A percentile compares a stretch with the other conserved stretches of the same genome.
Conservation (phyloP, 2,113 vertebrate genomes). For the Tylochromis polylepis region DNA sequence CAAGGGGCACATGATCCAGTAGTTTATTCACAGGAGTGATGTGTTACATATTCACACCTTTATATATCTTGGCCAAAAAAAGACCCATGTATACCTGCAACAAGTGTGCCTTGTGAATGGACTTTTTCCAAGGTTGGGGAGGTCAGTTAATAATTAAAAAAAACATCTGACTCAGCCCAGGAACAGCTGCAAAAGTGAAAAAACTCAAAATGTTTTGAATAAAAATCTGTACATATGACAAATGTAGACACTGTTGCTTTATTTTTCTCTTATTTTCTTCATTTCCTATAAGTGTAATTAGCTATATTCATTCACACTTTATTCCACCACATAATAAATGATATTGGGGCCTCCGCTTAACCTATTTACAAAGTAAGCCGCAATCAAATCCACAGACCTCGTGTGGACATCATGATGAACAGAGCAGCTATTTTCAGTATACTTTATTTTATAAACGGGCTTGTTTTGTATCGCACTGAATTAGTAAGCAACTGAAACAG, state of each 20-base stretch:
- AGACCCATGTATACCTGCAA: no score
- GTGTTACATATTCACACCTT: neutral
- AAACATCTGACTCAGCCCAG: neutral
- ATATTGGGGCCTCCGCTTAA: neutral
- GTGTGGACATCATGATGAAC: neutral
- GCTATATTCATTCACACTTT: neutral
- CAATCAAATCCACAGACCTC: neutral
- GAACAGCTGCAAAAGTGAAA: neutral
- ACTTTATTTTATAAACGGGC: neutral
- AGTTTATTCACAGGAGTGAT: neutral
- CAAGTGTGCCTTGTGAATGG: neutral
- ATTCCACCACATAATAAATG: neutral
- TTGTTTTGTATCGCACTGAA: neutral
- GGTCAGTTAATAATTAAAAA: neutral
- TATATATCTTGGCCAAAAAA: neutral
- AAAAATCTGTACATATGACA: neutral
- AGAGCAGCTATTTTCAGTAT: neutral
- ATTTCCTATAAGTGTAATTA: neutral
- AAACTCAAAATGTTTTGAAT: neutral
- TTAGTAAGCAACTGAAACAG: neutral
- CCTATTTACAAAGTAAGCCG: neutral
- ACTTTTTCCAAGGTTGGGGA: neutral
- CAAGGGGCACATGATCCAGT: neutral
- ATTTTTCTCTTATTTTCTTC: neutral
- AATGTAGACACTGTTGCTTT: neutral